Base-by-base conservation (phyloP, 1,140 invertebrate genomes). In the Ostrea denselamellosa region DNA sequence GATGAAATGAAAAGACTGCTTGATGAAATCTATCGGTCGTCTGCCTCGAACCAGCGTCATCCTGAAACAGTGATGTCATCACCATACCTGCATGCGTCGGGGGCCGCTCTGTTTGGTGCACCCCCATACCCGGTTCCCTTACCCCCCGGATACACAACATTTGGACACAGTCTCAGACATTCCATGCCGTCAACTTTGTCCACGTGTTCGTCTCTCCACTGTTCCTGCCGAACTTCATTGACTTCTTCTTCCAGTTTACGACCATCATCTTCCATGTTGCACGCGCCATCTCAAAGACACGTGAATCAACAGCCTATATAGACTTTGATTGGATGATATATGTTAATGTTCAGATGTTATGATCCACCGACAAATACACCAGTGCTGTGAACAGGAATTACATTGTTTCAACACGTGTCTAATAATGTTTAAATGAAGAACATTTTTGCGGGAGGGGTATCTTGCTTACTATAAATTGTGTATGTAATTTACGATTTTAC, bases 1-100 rank as follows among this genome's bases (percentile, higher is more conserved):
- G 93, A 93, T 8, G 91, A 91, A 56, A 90, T 91, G 90, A 85
- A 86, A 82, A 89, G 88, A 84, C 85, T 93, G 8, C 88, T 93
- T n/a, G 91, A 93, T 77, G 93, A 91, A 8, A 88, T 92, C 28
- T 90, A 91, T 81, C 82, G 90, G 22, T 83, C 87, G 3, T 34
- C 68, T 22, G 68, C 68, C 10, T 71, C 25, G 14, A 71, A 71
- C 68, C 68, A 71, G 68, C 68, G 68, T 10, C 68, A 71, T 12
- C 25, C 22, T 1, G 25, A 9, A 22, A 34, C 68, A 9, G 25
- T 25, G 25, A 25, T 71, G 25, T 25, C 68, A 10, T 71, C 25
- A 34, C 25, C 68, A 10, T 71, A 71, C 14, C 1, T 71, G 4
- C 68, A 62, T 19, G n/a, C 68, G 3, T 14, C 68, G 0, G 68